These are phyloP conservation scores for Odontocolon sp. DNA, from an alignment of 2,888 invertebrate genomes.

Conservation along the genomic window DNA sequence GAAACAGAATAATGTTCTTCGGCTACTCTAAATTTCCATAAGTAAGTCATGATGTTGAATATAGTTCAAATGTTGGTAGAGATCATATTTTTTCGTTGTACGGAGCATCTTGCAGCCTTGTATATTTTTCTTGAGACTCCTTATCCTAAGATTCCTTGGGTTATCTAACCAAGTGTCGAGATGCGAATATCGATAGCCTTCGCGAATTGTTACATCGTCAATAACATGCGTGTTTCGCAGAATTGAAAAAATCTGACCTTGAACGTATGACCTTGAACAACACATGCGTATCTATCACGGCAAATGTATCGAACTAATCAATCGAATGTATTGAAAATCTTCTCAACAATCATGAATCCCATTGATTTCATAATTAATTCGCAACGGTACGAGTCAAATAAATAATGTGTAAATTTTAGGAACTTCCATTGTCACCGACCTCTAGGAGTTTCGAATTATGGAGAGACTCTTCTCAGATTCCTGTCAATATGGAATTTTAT, in stretches of 20 bases:
- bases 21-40: too few relatives aligned
- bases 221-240: too few relatives aligned
- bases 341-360: background rate
- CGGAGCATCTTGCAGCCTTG: too few relatives aligned
- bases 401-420: constrained; percentile 79
- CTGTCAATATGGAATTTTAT: constrained; percentile 86
- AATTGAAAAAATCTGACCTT: too few relatives aligned
- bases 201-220: too few relatives aligned
- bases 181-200: background rate
- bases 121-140: background rate
- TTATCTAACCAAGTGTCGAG: background rate
- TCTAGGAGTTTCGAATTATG: constrained; percentile 86
- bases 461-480: constrained; percentile 85
- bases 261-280: too few relatives aligned
- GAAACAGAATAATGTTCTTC: too few relatives aligned
- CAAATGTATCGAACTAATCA: too few relatives aligned
- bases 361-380: background rate
- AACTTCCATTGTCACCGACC: constrained; percentile 84
- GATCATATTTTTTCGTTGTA: background rate
- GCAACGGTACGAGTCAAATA: too few relatives aligned
- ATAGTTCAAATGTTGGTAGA: background rate
- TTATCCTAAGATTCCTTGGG: background rate
- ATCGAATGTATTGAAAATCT: too few relatives aligned
- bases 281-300: too few relatives aligned
- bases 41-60: too few relatives aligned